Percentiles rank a stretch among this genome's conserved stretches.
Conservation (phyloP, 2,888 invertebrate species). For the Agrochola litura region DNA sequence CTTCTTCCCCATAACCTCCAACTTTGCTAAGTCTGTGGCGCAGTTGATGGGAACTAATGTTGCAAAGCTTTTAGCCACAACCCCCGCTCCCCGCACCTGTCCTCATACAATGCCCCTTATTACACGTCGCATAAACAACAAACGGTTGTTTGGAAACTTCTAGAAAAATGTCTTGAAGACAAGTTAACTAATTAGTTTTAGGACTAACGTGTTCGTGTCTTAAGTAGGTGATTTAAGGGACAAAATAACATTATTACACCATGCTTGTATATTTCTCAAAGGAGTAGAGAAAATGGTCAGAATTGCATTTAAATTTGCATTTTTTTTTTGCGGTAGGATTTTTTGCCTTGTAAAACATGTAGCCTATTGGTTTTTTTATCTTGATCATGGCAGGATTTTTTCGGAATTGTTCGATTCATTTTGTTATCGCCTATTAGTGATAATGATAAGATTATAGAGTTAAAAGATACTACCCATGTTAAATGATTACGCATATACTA, state of each 20-base stretch:
- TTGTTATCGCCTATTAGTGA: neutral
- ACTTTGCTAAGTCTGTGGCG: constrained; percentile 70
- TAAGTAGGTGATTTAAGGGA: neutral
- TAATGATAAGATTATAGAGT: neutral
- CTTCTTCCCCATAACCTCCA: constrained; percentile 52
- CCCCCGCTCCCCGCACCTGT: constrained; percentile 68
- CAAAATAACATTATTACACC: too few relatives aligned
- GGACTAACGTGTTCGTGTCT: neutral
- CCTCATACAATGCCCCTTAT: constrained; percentile 72
- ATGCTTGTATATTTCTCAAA: neutral
- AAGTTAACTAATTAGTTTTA: constrained; percentile 33
- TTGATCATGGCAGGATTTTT: neutral
- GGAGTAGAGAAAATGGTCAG: neutral
- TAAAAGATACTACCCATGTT: neutral
- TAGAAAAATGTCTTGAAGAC: constrained; percentile 43
- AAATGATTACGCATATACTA: neutral
- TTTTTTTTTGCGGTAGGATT: neutral
- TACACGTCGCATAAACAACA: constrained; percentile 59
- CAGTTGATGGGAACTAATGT: constrained; percentile 85
- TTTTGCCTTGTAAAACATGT: neutral
- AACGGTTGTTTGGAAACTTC: constrained; percentile 48
- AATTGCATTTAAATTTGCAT: neutral
- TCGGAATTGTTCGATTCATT: neutral
- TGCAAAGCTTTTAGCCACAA: constrained; percentile 81
- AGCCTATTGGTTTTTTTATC: neutral